Percentiles rank a stretch among this genome's conserved stretches.
Evolutionary conservation across 2,888 invertebrate species (phyloP).

Genomic region (Lypha dubia): DNA sequence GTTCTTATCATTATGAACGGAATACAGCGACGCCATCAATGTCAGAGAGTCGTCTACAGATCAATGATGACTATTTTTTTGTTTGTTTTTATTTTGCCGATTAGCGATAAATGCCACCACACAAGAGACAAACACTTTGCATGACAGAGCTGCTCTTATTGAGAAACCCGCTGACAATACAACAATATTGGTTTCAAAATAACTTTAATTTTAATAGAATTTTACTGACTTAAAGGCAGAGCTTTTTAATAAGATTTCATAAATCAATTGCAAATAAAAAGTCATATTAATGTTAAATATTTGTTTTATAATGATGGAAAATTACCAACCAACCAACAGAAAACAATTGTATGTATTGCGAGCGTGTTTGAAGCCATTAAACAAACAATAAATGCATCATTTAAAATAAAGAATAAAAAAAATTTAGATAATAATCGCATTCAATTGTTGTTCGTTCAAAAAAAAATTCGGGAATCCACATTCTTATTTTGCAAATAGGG

Average conservation of each 20-base stretch:
- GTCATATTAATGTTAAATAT: constrained; percentile 31
- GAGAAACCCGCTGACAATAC: not conserved
- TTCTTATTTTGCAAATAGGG: not conserved
- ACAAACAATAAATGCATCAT: constrained; percentile 2
- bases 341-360: too few species aligned
- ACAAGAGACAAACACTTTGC: not conserved
- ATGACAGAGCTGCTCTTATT: not conserved
- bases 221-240: not conserved
- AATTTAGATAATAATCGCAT: not conserved
- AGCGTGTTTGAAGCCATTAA: not conserved
- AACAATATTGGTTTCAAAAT: constrained; percentile 6
- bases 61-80: too few species aligned
- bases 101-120: too few species aligned
- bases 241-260: constrained; percentile 1
- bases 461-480: constrained; percentile 8
- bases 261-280: not conserved
- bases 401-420: not conserved
- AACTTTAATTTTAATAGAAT: not conserved
- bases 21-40: too few species aligned
- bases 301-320: constrained; percentile 41
- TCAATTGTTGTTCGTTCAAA: constrained; percentile 25
- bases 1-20: too few species aligned
- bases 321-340: constrained; percentile 18
- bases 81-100: too few species aligned
- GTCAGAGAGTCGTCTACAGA: too few species aligned